Base-by-base conservation (phyloP, 2,797 vertebrate species). In the Neostethus bicornis region DNA sequence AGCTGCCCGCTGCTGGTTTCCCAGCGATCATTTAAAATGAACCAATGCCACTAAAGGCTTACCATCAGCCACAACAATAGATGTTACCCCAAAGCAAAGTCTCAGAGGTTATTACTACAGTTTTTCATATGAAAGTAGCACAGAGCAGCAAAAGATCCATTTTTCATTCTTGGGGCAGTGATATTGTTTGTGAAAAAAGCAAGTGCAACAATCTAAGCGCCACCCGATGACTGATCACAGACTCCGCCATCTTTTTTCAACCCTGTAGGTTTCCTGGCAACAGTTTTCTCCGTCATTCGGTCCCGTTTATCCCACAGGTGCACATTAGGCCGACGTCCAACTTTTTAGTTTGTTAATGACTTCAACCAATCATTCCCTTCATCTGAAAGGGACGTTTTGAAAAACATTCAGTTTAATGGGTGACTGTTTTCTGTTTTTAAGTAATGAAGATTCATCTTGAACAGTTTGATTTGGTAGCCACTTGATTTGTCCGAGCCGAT, bases 111-210 rank as follows among this genome's bases (percentile, higher is more conserved):
- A 81, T 83, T 81, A 56, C 71, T 58, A 64, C 21, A 43, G 32
- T 72, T 75, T 75, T 72, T 75, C 78, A 79, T 79, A 77, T 75
- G 61, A 69, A 70, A 70, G 51, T 32, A 48, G 28, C 63, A 32
- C 19, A 50, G 25, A 73, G 52, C 55, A 20, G 24, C n/a, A 47
- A 55, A 65, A 14, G 65, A 73, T 73, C 61, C 55, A 69, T 77
- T 66, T 66, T 37, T 83, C 63, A 50, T 70, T 73, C 52, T 61
- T 24, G 34, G 43, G 66, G 61, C 66, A 51, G 43, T 57, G 65
- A 71, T 77, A 65, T 60, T 65, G 73, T 75, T 69, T 67, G 46
- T 69, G 74, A 51, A 70, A 70, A 65, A 28, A 70, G 66, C 52
- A 71, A 69, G 37, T 23, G 16, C 19, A 46, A 70, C 48, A 24